phyloP scores from a whole-genome alignment of 1,140 invertebrate species.

The silkworm (Bombyx mori) region ASM3026992v2 NC_085129.1:16431501-16432000 shows the following conservation, averaged over 20 bases:
- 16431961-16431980: too few relatives aligned
- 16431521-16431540: too few relatives aligned
- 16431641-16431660: slow-evolving; percentile 37
- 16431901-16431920: neutral
- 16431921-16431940: too few relatives aligned
- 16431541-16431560: too few relatives aligned
- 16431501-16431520: too few relatives aligned
- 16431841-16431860: slow-evolving; percentile 71
- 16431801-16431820: slow-evolving; percentile 75
- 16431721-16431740: too few relatives aligned
- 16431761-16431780: slow-evolving; percentile 35
- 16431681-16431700: neutral
- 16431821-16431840: slow-evolving; percentile 73
- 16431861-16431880: slow-evolving; percentile 80
- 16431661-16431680: slow-evolving; percentile 9
- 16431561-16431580: neutral
- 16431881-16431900: slow-evolving; percentile 72
- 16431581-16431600: slow-evolving; percentile 33
- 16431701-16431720: too few relatives aligned
- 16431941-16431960: too few relatives aligned
- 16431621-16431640: slow-evolving; percentile 46
- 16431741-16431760: neutral
- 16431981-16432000: too few relatives aligned
- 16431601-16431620: slow-evolving; percentile 23
- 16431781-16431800: slow-evolving; percentile 71